phyloP scores from a whole-genome alignment of 2,797 vertebrate species.

The Delichon dasypus region DNA sequence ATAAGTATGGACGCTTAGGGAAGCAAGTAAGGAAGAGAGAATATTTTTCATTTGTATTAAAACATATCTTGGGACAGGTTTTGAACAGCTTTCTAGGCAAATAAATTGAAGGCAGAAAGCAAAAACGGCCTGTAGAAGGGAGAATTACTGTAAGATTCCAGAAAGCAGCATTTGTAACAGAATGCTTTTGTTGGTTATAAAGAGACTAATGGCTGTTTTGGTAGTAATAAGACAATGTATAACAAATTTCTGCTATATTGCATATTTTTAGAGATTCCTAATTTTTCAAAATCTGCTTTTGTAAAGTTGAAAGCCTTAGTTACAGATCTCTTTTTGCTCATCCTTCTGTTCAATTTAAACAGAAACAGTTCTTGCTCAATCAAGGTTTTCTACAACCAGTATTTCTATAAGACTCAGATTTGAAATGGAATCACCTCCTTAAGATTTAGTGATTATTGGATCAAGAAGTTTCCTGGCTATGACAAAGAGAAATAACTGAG shows the following conservation, averaged over 20 bases:
- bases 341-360: conserved; percentile 5
- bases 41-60: not conserved
- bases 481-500: conserved; percentile 18
- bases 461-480: conserved; percentile 5
- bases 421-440: not conserved
- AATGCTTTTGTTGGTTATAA: conserved; percentile 11
- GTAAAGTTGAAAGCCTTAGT: not conserved
- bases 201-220: not conserved
- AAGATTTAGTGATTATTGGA: conserved; percentile 21
- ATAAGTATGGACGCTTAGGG: not conserved
- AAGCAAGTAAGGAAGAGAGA: not conserved
- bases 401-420: not conserved
- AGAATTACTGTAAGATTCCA: conserved; percentile 1
- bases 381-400: not conserved
- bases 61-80: not conserved
- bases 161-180: not conserved
- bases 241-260: conserved; percentile 1
- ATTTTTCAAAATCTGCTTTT: conserved; percentile 21
- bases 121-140: not conserved
- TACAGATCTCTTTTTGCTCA: conserved; percentile 5
- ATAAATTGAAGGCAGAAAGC: conserved; percentile 13
- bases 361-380: not conserved
- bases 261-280: not conserved
- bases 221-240: not conserved
- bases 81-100: conserved; percentile 22